Conservation (phyloP, 2,888 invertebrate species). For the Ephialtes manifestator region DNA sequence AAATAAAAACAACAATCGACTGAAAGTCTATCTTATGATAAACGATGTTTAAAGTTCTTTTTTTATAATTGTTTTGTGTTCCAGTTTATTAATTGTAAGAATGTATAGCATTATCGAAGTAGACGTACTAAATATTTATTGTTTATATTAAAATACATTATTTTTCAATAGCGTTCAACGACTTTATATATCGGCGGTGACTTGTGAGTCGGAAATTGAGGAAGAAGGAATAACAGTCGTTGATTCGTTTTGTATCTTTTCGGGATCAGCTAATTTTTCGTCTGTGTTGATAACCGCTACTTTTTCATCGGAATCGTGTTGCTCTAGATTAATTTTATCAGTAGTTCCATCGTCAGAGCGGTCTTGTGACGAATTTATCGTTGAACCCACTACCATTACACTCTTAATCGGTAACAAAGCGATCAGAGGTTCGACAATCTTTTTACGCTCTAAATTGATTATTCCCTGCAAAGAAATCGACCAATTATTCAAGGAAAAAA, state of each 20-base stretch:
- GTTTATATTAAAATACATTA: slow-evolving; percentile 28
- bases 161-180: slow-evolving; percentile 10
- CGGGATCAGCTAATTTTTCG: slow-evolving; percentile 14
- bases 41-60: slow-evolving; percentile 20
- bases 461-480: slow-evolving; percentile 80
- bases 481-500: slow-evolving; percentile 13
- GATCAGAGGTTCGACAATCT: slow-evolving; percentile 83
- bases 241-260: slow-evolving; percentile 28
- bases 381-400: slow-evolving; percentile 41
- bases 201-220: neutral
- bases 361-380: slow-evolving; percentile 55
- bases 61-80: slow-evolving; percentile 4
- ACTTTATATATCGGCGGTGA: slow-evolving; percentile 1
- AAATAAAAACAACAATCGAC: slow-evolving; percentile 31
- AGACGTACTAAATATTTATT: slow-evolving; percentile 16
- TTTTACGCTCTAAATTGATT: slow-evolving; percentile 82
- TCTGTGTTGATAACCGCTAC: slow-evolving; percentile 19
- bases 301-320: slow-evolving; percentile 1
- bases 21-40: slow-evolving; percentile 27
- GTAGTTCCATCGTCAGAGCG: slow-evolving; percentile 22
- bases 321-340: slow-evolving; percentile 36
- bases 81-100: neutral
- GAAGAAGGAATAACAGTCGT: neutral
- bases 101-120: slow-evolving; percentile 5
- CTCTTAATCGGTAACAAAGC: slow-evolving; percentile 83